These are phyloP conservation scores for Bombus cullumanus DNA, from an alignment of 1,140 invertebrate species.

Conservation along the genomic window DNA sequence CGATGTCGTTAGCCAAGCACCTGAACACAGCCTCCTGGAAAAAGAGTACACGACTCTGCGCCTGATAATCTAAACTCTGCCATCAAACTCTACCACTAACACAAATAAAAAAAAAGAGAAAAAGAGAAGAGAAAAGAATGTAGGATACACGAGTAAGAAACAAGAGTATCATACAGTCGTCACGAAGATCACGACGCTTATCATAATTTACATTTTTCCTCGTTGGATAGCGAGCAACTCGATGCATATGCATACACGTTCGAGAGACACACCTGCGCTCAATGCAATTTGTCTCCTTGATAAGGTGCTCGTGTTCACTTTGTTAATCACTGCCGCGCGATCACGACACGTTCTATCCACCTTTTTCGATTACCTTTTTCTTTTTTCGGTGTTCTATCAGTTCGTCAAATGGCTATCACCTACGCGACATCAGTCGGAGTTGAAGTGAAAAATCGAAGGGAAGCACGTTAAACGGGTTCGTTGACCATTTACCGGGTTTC, in stretches of 20 bases:
- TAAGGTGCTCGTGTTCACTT: conserved; percentile 30
- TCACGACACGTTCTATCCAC: neutral
- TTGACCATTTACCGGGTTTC: conserved; percentile 19
- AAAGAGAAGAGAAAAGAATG: neutral
- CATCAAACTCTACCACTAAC: neutral
- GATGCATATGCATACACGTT: neutral
- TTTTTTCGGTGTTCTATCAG: neutral
- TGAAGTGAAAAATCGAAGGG: neutral
- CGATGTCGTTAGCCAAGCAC: conserved; percentile 9
- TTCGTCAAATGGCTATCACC: neutral
- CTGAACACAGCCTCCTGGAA: neutral
- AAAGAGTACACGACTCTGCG: neutral
- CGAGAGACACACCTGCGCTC: conserved; percentile 32
- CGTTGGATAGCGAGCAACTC: neutral
- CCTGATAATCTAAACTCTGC: neutral
- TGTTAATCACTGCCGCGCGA: neutral
- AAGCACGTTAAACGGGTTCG: neutral
- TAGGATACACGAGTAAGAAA: neutral
- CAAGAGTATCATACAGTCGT: neutral
- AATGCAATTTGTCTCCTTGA: conserved; percentile 48
- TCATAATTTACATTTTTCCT: conserved; percentile 25
- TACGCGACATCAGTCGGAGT: neutral
- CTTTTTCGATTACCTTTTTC: neutral
- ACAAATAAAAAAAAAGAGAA: neutral
- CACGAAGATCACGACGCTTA: neutral